Base-by-base conservation (phyloP, 2,113 vertebrate genomes). In the Pseudopodoces humilis region DNA sequence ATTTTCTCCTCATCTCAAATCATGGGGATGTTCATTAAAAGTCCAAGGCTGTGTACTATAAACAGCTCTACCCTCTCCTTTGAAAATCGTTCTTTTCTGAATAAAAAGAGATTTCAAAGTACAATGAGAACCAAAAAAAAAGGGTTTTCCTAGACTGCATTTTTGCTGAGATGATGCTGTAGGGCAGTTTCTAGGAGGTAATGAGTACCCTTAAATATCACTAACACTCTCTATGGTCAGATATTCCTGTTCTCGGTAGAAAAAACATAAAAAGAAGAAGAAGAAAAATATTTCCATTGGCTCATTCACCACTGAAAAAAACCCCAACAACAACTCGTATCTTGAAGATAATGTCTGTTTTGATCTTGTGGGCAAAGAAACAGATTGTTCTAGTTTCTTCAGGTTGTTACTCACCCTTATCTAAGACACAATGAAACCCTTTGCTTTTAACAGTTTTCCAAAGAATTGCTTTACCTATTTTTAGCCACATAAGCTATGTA, bases 371-470 rank as follows among this genome's bases (percentile, higher is more conserved):
- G 93, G 90, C 79, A 96, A 93, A 92, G 78, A 93, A 96, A 84
- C 79, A 60, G n/a, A 93, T 88, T 90, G 88, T 76, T 90, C 83
- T 81, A 62, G 80, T 94, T 96, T 96, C 80, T 93, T 96, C 86
- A 70, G 56, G 68, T 80, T 94, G 76, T 96, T 97, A 97, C 90
- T 97, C 96, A 97, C 37, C 65, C 95, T 96, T 96, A 96, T 95
- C 92, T 92, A 96, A 96, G 72, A 68, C 55, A 79, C 79, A 95
- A 96, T 82, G 90, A 96, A 96, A 96, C 90, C 52, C 58, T 79
- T 68, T 69, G 69, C 86, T 79, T 95, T 93, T 58, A 92, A 75
- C 64, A 94, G 80, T 83, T 92, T 97, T 97, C 95, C 86, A 94
- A 92, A 97, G 92, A 97, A 96, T 90, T 71, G 72, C 80, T 82